phyloP scores from a whole-genome alignment of 2,888 invertebrate species.

The Calephelis perditalis region DNA sequence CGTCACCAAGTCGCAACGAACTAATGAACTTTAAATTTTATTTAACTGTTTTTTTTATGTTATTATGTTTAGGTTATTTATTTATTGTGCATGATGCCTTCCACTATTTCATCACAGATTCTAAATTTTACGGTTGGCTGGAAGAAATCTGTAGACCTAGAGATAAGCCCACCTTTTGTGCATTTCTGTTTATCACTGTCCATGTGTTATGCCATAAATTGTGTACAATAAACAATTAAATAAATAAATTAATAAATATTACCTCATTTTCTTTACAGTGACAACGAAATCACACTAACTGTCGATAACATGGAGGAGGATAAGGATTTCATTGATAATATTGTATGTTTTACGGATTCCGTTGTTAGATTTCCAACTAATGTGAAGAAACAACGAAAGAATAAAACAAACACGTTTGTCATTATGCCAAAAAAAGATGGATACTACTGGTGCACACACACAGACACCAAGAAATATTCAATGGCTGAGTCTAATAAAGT shows the following conservation, averaged over 20 bases:
- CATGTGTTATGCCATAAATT: no score
- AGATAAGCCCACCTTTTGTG: no score
- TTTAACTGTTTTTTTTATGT: no score
- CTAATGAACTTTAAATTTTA: no score
- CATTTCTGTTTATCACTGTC: no score
- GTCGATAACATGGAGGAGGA: conserved; percentile 39
- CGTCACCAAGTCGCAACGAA: no score
- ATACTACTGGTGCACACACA: conserved; percentile 65
- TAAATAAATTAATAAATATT: not conserved
- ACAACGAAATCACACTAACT: conserved; percentile 44
- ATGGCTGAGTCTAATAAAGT: conserved; percentile 50
- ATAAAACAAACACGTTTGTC: conserved; percentile 36
- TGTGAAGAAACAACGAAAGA: conserved; percentile 39
- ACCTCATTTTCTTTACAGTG: conserved; percentile 38
- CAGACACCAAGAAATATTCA: conserved; percentile 43
- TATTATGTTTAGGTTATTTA: no score
- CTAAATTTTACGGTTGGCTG: no score
- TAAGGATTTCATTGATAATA: conserved; percentile 32
- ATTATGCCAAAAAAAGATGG: conserved; percentile 51
- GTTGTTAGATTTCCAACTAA: conserved; percentile 42
- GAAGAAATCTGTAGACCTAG: no score
- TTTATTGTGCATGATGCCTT: no score
- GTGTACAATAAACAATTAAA: no score
- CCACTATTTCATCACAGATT: no score
- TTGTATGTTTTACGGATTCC: conserved; percentile 63